These are phyloP conservation scores for Alligator mississippiensis DNA, from an alignment of 2,113 vertebrate genomes.

Conservation along the genomic window DNA sequence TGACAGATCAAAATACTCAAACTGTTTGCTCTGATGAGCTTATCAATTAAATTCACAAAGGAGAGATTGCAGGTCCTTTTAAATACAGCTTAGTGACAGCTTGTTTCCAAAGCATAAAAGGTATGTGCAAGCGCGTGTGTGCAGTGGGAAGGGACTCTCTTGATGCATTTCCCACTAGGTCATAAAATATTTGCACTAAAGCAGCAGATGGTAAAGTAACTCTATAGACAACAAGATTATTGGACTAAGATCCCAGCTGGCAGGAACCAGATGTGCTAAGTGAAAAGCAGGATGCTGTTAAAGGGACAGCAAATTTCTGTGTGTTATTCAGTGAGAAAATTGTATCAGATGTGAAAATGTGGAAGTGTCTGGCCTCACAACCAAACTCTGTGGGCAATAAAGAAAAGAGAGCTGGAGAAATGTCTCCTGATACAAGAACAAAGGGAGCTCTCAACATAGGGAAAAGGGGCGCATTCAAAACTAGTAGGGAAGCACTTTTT, in stretches of 20 bases:
- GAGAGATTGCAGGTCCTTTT: background rate
- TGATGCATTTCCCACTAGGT: background rate
- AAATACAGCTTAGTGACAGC: background rate
- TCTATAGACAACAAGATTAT: slow-evolving; percentile 20
- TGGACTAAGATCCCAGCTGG: background rate
- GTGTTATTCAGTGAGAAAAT: background rate
- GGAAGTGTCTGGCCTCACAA: background rate
- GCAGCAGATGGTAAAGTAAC: slow-evolving; percentile 22
- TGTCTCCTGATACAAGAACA: background rate
- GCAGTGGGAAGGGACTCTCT: background rate
- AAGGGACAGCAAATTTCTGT: background rate
- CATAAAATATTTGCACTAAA: background rate
- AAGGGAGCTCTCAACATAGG: background rate
- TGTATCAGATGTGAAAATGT: background rate
- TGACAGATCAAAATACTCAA: background rate
- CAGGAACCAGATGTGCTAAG: background rate
- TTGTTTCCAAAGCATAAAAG: background rate
- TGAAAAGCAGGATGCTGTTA: background rate
- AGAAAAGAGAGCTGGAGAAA: too few relatives aligned
- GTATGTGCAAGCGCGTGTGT: background rate
- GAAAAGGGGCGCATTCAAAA: background rate
- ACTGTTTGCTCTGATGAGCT: background rate
- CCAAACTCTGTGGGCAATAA: too few relatives aligned
- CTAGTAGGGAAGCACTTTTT: background rate
- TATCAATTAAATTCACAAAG: background rate